Conservation (phyloP, 2,888 invertebrate species). For the Galerucella nymphaeae region DNA sequence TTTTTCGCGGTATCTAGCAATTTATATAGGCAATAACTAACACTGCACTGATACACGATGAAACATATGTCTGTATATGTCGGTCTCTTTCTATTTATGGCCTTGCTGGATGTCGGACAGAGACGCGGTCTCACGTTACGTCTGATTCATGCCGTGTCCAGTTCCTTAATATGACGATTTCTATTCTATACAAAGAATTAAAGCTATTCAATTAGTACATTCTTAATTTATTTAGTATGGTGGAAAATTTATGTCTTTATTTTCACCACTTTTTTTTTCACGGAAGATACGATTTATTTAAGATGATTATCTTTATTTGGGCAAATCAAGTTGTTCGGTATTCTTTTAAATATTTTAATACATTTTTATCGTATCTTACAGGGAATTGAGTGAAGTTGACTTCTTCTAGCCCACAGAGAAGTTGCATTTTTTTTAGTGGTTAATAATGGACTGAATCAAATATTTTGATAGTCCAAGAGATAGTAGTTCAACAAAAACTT, state of each 20-base stretch:
- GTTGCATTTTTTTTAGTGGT: too few species aligned
- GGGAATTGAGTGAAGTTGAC: too few species aligned
- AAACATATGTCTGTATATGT: conserved; percentile 47
- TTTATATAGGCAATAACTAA: conserved; percentile 57
- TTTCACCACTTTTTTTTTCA: conserved; percentile 46
- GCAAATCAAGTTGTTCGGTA: neutral
- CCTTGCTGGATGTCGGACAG: conserved; percentile 37
- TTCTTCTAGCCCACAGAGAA: too few species aligned
- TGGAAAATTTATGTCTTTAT: conserved; percentile 59
- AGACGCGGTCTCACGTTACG: conserved; percentile 44
- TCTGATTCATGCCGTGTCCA: conserved; percentile 54
- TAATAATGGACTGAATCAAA: too few species aligned
- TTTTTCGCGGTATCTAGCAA: conserved; percentile 53
- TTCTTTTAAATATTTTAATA: too few species aligned
- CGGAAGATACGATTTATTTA: conserved; percentile 6
- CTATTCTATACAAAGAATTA: conserved; percentile 61
- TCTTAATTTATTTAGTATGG: conserved; percentile 58
- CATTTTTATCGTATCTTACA: too few species aligned
- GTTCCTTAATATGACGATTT: conserved; percentile 61
- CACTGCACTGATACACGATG: conserved; percentile 52
- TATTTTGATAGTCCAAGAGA: too few species aligned
- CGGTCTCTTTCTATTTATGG: conserved; percentile 43
- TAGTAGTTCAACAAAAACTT: too few species aligned
- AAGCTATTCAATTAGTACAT: conserved; percentile 61
- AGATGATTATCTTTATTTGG: conserved; percentile 5